Evolutionary conservation across 2,113 vertebrate genomes (phyloP).

Genomic region (Cebus imitator): DNA sequence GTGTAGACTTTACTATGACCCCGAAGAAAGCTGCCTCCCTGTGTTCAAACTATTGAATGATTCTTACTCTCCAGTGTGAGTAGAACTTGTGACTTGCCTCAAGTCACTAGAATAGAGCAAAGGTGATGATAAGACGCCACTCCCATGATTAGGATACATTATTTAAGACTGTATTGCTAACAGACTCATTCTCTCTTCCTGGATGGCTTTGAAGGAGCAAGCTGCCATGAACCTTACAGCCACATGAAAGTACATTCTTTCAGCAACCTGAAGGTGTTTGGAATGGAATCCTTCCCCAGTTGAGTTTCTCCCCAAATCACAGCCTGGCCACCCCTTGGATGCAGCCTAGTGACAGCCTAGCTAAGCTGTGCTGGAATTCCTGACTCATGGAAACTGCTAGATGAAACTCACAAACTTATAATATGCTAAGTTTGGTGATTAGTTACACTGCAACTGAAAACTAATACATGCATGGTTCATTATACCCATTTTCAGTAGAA

Average conservation of each 20-base stretch:
- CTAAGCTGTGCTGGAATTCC: fast-evolving
- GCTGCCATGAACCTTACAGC: neutral
- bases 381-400: neutral
- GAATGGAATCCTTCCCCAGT: fast-evolving
- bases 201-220: neutral
- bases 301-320: no score
- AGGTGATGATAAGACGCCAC: neutral
- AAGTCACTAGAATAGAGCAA: neutral
- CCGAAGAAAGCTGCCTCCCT: fast-evolving
- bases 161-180: neutral
- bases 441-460: neutral
- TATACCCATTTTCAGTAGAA: neutral
- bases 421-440: neutral
- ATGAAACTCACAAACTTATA: no score
- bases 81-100: neutral
- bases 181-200: neutral
- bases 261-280: no score
- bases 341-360: fast-evolving
- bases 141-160: neutral
- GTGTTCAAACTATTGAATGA: neutral
- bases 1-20: fast-evolving
- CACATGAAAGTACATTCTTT: neutral
- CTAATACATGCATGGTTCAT: neutral
- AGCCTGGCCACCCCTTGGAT: fast-evolving
- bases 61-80: no score